Conservation (phyloP, 23 tunicate species). For the Botrylloides violaceus region DNA sequence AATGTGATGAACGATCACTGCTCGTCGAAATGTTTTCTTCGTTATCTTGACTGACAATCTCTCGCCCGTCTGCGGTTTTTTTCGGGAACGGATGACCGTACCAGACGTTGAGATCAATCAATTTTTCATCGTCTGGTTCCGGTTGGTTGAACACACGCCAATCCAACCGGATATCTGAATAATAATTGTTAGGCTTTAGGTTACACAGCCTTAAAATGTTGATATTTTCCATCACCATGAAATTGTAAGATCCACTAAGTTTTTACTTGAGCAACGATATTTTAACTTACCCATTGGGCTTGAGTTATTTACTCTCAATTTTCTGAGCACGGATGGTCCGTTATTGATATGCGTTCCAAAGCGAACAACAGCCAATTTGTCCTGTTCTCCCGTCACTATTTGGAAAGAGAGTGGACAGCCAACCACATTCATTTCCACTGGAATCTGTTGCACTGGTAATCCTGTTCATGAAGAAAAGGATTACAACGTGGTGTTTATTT, state of each 20-base stretch:
- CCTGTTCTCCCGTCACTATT: constrained; percentile 35
- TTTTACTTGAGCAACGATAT: background rate
- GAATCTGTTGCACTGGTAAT: constrained; percentile 27
- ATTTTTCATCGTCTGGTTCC: constrained; percentile 37
- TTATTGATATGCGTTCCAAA: constrained; percentile 78
- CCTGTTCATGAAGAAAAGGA: too few species aligned
- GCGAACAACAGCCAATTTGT: constrained; percentile 38
- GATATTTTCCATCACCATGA: too few species aligned
- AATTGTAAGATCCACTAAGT: background rate
- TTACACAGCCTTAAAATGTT: too few species aligned
- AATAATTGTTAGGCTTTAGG: too few species aligned
- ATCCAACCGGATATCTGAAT: constrained; percentile 61
- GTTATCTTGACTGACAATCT: background rate
- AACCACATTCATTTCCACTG: constrained; percentile 47
- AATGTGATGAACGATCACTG: too few species aligned
- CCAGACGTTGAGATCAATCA: constrained; percentile 82
- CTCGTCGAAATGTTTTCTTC: too few species aligned
- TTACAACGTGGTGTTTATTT: too few species aligned
- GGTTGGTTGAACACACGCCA: constrained; percentile 63
- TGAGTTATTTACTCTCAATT: constrained; percentile 49
- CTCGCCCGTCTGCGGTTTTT: background rate
- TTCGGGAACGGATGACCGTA: constrained; percentile 71
- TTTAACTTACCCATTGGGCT: constrained; percentile 34
- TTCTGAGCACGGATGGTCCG: constrained; percentile 44
- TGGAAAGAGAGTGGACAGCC: constrained; percentile 88